phyloP scores from a whole-genome alignment of 2,113 vertebrate genomes.

The Daubentonia madagascariensis region DNA sequence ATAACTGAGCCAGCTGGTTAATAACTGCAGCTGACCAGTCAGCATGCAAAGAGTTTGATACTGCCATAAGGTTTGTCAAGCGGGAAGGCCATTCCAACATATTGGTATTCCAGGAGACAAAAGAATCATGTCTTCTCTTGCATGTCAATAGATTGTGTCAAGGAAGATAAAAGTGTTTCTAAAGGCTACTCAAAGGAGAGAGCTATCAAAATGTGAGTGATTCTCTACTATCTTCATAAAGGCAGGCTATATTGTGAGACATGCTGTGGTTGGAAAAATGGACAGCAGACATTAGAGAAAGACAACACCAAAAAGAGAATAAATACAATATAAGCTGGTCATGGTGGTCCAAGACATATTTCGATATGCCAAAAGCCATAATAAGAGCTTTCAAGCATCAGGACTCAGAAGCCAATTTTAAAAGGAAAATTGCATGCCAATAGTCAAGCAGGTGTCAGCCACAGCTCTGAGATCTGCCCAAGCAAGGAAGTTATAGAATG shows the following conservation, averaged over 20 bases:
- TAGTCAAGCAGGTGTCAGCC: background rate
- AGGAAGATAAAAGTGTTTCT: slow-evolving; percentile 24
- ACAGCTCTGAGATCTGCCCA: background rate
- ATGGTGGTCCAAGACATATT: background rate
- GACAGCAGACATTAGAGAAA: background rate
- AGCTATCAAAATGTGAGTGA: slow-evolving; percentile 25
- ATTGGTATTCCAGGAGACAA: background rate
- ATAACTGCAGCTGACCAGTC: background rate
- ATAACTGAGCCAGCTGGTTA: background rate
- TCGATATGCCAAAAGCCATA: background rate
- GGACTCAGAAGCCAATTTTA: background rate
- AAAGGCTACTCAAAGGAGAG: background rate
- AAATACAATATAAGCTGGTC: background rate
- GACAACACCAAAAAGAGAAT: background rate
- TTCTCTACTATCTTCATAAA: background rate
- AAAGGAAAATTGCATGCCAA: background rate
- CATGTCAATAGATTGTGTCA: slow-evolving; percentile 5
- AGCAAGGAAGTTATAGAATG: background rate
- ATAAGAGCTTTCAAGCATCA: background rate
- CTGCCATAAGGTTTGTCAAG: background rate
- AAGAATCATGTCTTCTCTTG: background rate
- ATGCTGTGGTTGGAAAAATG: background rate
- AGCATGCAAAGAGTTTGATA: background rate
- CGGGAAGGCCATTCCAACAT: background rate
- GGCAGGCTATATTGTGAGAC: background rate